Evolutionary conservation across 2,888 invertebrate genomes (phyloP).

Genomic region (Nemapogon koenigi): DNA sequence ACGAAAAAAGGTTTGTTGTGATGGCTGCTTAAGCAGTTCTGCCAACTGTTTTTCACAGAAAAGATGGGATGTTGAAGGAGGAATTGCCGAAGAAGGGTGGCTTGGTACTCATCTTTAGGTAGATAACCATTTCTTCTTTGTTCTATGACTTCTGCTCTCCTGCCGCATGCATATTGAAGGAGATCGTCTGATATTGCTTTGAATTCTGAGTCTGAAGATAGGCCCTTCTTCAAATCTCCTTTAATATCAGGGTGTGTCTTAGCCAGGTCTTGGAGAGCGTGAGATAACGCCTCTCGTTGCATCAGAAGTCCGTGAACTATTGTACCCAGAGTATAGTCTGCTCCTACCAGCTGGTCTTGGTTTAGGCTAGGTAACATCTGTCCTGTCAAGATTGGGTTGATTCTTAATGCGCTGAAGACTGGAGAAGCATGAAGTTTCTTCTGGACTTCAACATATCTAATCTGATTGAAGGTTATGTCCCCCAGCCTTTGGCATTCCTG

Average conservation of each 20-base stretch:
- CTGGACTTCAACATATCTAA: slow-evolving; percentile 9
- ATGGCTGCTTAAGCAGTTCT: background rate
- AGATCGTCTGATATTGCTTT: slow-evolving; percentile 12
- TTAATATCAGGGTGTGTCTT: background rate
- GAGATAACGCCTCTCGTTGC: background rate
- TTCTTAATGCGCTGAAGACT: slow-evolving; percentile 9
- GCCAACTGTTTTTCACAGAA: slow-evolving; percentile 10
- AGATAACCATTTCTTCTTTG: slow-evolving; percentile 13
- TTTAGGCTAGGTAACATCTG: background rate
- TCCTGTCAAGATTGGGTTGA: slow-evolving; percentile 12
- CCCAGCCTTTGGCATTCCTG: slow-evolving; percentile 15
- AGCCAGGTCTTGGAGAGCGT: background rate
- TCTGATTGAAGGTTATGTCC: slow-evolving; percentile 10
- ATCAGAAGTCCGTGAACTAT: slow-evolving; percentile 13
- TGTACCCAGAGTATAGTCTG: slow-evolving; percentile 9
- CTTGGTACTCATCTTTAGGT: slow-evolving; percentile 10
- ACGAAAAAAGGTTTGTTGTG: slow-evolving; percentile 2
- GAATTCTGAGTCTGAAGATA: slow-evolving; percentile 10
- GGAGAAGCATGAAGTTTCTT: slow-evolving; percentile 6
- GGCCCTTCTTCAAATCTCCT: background rate
- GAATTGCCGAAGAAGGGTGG: slow-evolving; percentile 11
- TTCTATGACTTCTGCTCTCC: slow-evolving; percentile 14
- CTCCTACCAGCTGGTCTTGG: background rate
- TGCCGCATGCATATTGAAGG: slow-evolving; percentile 15
- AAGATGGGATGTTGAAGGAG: slow-evolving; percentile 14